phyloP scores from a whole-genome alignment of 2,888 invertebrate species.

The Tineola bisselliella region DNA sequence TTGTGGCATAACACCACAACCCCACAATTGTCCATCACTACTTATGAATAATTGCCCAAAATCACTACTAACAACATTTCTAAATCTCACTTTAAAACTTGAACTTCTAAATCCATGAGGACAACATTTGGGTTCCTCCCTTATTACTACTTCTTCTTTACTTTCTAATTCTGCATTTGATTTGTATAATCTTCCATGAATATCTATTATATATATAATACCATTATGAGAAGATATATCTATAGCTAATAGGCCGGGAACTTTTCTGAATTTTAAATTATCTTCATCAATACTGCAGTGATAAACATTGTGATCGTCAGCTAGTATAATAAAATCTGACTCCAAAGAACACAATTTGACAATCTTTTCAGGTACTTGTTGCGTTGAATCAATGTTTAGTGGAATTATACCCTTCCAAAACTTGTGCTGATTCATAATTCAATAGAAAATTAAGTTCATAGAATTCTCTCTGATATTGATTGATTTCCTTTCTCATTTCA shows the following conservation, averaged over 20 bases:
- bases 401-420: slow-evolving; percentile 57
- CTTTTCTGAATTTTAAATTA: slow-evolving; percentile 50
- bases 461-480: background rate
- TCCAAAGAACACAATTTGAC: slow-evolving; percentile 51
- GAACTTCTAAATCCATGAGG: slow-evolving; percentile 73
- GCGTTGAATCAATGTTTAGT: slow-evolving; percentile 36
- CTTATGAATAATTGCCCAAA: slow-evolving; percentile 73
- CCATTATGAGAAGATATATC: slow-evolving; percentile 72
- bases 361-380: slow-evolving; percentile 56
- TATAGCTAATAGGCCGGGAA: slow-evolving; percentile 63
- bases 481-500: background rate
- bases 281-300: slow-evolving; percentile 46
- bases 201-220: slow-evolving; percentile 69
- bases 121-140: slow-evolving; percentile 73
- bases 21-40: slow-evolving; percentile 75
- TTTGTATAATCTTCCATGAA: slow-evolving; percentile 70
- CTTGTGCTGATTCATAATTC: slow-evolving; percentile 60
- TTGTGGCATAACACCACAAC: slow-evolving; percentile 74
- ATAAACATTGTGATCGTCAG: slow-evolving; percentile 57
- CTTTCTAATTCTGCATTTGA: slow-evolving; percentile 63
- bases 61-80: slow-evolving; percentile 70
- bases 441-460: slow-evolving; percentile 10
- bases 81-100: slow-evolving; percentile 70
- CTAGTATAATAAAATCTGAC: slow-evolving; percentile 48
- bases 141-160: slow-evolving; percentile 70